Percentiles rank a stretch among this genome's conserved stretches.
These are phyloP conservation scores for Apodemus sylvaticus DNA, from an alignment of 2,113 vertebrate genomes.

Conservation along the genomic window DNA sequence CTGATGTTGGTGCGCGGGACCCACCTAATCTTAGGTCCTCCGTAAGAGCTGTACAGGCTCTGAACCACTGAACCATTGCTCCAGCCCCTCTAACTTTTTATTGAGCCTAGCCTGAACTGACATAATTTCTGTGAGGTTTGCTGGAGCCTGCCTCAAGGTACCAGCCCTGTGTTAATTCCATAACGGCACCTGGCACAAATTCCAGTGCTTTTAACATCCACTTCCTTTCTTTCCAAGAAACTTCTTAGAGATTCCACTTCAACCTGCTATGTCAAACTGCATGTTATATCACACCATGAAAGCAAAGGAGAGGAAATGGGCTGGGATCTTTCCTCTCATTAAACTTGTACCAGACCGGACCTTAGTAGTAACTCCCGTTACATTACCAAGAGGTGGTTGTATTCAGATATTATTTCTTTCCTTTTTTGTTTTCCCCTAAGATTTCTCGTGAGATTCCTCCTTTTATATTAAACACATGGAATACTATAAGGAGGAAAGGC, in stretches of 20 bases:
- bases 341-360: not conserved
- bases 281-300: not conserved
- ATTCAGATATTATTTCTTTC: not conserved
- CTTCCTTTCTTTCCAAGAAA: slow-evolving; percentile 27
- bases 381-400: not conserved
- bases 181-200: not conserved
- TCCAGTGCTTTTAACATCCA: not conserved
- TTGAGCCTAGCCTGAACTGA: not conserved
- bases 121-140: not conserved
- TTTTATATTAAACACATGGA: slow-evolving; percentile 54
- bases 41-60: not conserved
- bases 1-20: not conserved
- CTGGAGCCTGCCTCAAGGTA: not conserved
- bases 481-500: slow-evolving; percentile 9
- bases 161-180: not conserved
- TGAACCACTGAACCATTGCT: no score
- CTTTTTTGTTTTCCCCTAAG: not conserved
- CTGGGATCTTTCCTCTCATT: not conserved
- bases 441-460: slow-evolving; percentile 24
- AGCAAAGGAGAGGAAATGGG: not conserved
- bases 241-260: slow-evolving; percentile 28
- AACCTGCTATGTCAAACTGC: slow-evolving; percentile 17
- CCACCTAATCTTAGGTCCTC: not conserved
- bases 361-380: not conserved
- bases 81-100: not conserved